phyloP scores from a whole-genome alignment of 2,113 vertebrate species.

The Sinocyclocheilus rhinocerous region DNA sequence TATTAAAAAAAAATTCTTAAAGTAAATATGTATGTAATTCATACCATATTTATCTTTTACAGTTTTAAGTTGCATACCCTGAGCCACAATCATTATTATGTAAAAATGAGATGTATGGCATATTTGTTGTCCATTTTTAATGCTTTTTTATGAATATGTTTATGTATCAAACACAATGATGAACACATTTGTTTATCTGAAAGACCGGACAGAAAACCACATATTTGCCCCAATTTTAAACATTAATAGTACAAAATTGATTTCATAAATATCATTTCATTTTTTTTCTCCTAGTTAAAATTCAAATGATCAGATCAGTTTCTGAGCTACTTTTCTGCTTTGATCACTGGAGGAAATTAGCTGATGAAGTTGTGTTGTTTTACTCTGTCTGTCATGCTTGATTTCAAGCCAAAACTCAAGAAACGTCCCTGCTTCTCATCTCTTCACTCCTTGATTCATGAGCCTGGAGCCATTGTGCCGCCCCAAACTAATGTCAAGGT shows the following conservation, averaged over 20 bases:
- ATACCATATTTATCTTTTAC: background rate
- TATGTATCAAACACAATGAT: background rate
- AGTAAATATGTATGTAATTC: background rate
- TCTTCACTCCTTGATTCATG: constrained; percentile 25
- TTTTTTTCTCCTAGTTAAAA: too few species aligned
- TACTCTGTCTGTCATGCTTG: constrained; percentile 14
- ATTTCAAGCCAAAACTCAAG: constrained; percentile 5
- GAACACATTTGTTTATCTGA: background rate
- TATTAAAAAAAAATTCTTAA: background rate
- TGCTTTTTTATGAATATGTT: background rate
- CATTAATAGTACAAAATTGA: background rate
- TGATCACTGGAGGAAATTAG: background rate
- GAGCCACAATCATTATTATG: background rate
- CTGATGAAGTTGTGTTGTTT: background rate
- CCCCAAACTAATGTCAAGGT: constrained; percentile 59
- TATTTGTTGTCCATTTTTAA: background rate
- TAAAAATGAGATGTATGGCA: too few species aligned
- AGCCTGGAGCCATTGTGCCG: constrained; percentile 8
- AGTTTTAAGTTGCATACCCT: background rate
- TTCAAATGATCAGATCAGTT: background rate
- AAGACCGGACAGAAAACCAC: background rate
- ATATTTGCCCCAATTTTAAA: background rate
- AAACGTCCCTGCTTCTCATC: constrained; percentile 20
- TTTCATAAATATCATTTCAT: too few species aligned
- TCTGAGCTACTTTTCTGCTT: background rate